Evolutionary conservation across 2,797 vertebrate genomes (phyloP).

Genomic region (Coregonus suidteri): DNA sequence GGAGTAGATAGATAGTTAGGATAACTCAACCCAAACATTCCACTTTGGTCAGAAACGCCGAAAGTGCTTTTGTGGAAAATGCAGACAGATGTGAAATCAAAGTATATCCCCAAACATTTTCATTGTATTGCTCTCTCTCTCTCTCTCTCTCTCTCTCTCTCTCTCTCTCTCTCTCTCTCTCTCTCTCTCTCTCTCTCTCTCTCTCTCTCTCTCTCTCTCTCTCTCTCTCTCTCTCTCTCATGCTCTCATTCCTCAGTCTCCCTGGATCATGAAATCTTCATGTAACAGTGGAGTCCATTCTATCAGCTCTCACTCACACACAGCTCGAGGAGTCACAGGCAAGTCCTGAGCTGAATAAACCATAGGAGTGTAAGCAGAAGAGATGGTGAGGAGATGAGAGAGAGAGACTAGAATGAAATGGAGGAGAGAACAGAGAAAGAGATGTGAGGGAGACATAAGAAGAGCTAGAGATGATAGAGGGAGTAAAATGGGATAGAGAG

Average conservation of each 20-base stretch:
- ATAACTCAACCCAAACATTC: not conserved
- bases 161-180: not conserved
- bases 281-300: conserved; percentile 34
- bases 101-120: not conserved
- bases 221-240: not conserved
- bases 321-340: conserved; percentile 27
- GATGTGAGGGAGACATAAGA: too few species aligned
- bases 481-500: too few species aligned
- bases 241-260: conserved; percentile 25
- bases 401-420: too few species aligned
- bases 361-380: not conserved
- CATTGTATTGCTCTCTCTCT: not conserved
- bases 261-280: conserved; percentile 44
- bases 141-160: not conserved
- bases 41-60: conserved; percentile 1
- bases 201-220: not conserved
- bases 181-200: conserved; percentile 31
- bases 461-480: too few species aligned
- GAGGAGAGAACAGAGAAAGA: too few species aligned
- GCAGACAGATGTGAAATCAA: not conserved
- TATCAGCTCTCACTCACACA: conserved; percentile 31
- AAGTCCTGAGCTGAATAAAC: conserved; percentile 7
- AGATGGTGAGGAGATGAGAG: not conserved
- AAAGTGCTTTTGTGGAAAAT: conserved; percentile 2
- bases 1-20: conserved; percentile 1